Evolutionary conservation across 2,113 vertebrate genomes (phyloP).

Genomic region (Circaetus gallicus): DNA sequence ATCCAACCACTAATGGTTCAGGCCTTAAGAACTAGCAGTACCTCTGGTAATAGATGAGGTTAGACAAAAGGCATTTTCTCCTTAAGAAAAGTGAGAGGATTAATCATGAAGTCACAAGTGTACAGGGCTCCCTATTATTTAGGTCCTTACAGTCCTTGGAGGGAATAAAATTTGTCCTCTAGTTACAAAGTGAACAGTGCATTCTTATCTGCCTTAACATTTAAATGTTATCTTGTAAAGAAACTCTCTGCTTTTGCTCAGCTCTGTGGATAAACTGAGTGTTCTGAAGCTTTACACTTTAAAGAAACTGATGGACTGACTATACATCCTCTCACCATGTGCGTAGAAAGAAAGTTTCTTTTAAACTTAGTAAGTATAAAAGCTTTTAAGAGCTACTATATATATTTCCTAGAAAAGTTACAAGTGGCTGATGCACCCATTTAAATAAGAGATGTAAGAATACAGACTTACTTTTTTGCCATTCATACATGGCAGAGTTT

Average conservation of each 20-base stretch:
- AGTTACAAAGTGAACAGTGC: neutral
- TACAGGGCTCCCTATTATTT: neutral
- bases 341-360: neutral
- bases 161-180: neutral
- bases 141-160: neutral
- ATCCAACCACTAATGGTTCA: neutral
- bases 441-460: neutral
- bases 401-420: neutral
- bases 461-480: neutral
- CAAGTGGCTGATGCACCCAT: neutral
- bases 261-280: neutral
- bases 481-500: neutral
- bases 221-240: neutral
- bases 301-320: neutral
- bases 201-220: neutral
- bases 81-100: neutral
- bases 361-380: neutral
- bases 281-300: neutral
- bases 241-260: neutral
- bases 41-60: neutral
- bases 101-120: neutral
- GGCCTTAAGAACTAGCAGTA: neutral
- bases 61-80: neutral
- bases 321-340: neutral
- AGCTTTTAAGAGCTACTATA: neutral